These are phyloP conservation scores for Actinopyga echinites DNA, from an alignment of 53 echinoderm and acorn worm species.

Conservation along the genomic window DNA sequence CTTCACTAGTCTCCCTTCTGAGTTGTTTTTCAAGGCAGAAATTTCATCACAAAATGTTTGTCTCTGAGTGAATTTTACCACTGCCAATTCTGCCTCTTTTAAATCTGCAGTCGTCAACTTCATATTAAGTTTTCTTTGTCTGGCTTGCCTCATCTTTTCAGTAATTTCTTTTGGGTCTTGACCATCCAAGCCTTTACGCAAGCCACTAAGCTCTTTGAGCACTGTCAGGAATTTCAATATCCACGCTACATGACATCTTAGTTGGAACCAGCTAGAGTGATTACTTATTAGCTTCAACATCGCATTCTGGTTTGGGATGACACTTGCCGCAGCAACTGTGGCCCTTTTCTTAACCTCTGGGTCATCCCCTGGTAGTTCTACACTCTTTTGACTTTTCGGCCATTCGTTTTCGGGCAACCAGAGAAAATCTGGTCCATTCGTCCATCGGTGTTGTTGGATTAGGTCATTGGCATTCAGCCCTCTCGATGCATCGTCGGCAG, in stretches of 20 bases:
- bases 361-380: background rate
- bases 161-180: conserved; percentile 9
- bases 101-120: conserved; percentile 12
- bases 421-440: background rate
- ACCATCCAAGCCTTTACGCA: background rate
- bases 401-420: too few relatives aligned
- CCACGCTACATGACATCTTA: conserved; percentile 41
- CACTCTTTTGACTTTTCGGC: background rate
- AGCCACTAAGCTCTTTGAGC: conserved; percentile 6
- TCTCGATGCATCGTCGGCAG: too few relatives aligned
- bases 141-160: background rate
- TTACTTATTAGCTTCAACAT: conserved; percentile 7
- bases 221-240: conserved; percentile 27
- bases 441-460: background rate
- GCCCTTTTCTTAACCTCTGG: conserved; percentile 20
- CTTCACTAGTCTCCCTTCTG: background rate
- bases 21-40: background rate
- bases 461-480: too few relatives aligned
- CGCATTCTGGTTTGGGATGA: conserved; percentile 5
- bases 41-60: conserved; percentile 27
- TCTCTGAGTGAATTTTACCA: conserved; percentile 23
- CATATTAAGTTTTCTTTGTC: conserved; percentile 3
- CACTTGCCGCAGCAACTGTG: background rate
- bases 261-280: conserved; percentile 41
- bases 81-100: conserved; percentile 27